Conservation (phyloP, 2,888 invertebrate genomes). For the Monoplex corrugatus region DNA sequence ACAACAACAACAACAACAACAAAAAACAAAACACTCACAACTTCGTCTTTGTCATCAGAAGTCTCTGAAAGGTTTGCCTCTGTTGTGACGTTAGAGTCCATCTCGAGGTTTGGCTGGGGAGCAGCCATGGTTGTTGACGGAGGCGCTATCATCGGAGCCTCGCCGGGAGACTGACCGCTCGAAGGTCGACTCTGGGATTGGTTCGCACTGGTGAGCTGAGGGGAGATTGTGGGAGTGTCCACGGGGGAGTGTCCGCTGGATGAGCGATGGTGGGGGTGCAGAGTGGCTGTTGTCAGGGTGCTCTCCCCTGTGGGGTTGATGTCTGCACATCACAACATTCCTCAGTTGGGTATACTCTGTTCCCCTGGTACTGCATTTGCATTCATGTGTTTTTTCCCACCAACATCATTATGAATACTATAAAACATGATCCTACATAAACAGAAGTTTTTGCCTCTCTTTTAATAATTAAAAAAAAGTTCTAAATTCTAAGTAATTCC, state of each 20-base stretch:
- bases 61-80: not conserved
- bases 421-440: too few species aligned
- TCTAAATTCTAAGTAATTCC: too few species aligned
- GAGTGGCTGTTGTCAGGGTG: not conserved
- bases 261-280: slow-evolving; percentile 5
- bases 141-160: too few species aligned
- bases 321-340: not conserved
- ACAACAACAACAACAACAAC: not conserved
- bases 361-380: too few species aligned
- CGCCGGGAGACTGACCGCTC: too few species aligned
- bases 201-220: not conserved
- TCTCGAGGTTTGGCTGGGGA: not conserved
- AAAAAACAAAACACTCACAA: not conserved
- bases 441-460: too few species aligned
- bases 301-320: slow-evolving; percentile 13
- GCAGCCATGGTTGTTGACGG: not conserved
- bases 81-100: not conserved
- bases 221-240: not conserved
- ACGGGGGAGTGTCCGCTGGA: not conserved
- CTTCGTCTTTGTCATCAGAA: not conserved
- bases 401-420: too few species aligned
- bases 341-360: not conserved
- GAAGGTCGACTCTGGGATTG: not conserved
- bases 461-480: too few species aligned
- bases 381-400: too few species aligned